Evolutionary conservation across 2,797 vertebrate genomes (phyloP).

Genomic region (Sandelia bainsii): DNA sequence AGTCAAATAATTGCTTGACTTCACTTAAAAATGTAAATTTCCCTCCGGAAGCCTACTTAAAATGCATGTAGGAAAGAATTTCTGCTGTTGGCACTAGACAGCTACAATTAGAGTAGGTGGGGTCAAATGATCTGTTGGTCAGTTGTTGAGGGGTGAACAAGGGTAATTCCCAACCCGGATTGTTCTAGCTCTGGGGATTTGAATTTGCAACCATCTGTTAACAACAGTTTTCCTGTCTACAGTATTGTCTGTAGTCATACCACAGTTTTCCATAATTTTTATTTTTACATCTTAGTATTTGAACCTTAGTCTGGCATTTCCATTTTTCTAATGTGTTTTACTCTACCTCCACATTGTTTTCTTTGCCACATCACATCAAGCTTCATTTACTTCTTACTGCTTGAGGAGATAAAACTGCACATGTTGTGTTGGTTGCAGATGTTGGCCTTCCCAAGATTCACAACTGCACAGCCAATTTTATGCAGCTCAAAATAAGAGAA

Average conservation of each 20-base stretch:
- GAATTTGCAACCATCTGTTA: slow-evolving; percentile 10
- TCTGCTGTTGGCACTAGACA: slow-evolving; percentile 17
- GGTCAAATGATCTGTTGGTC: slow-evolving; percentile 51
- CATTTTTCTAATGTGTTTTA: slow-evolving; percentile 1
- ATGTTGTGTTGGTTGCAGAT: slow-evolving; percentile 52
- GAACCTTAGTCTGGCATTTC: not conserved
- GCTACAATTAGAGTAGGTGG: slow-evolving; percentile 15
- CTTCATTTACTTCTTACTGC: slow-evolving; percentile 44
- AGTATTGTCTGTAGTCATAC: not conserved
- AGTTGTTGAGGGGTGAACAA: slow-evolving; percentile 35
- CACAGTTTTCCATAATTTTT: not conserved
- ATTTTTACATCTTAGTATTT: not conserved
- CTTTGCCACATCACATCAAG: slow-evolving; percentile 40
- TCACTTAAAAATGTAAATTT: not conserved
- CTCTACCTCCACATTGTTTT: slow-evolving; percentile 13
- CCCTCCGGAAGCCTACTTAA: not conserved
- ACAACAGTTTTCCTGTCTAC: slow-evolving; percentile 1
- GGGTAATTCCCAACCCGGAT: slow-evolving; percentile 18
- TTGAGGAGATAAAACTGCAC: slow-evolving; percentile 18
- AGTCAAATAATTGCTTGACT: not conserved
- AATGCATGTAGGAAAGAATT: slow-evolving; percentile 9
- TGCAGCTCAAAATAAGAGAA: slow-evolving; percentile 40
- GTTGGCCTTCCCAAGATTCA: slow-evolving; percentile 42
- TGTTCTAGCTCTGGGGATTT: slow-evolving; percentile 32
- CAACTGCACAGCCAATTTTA: slow-evolving; percentile 44